Evolutionary conservation across 2,797 vertebrate genomes (phyloP), one percentile per base, ranked within the genome.

Genomic region (Sebastes trivittatus): DNA sequence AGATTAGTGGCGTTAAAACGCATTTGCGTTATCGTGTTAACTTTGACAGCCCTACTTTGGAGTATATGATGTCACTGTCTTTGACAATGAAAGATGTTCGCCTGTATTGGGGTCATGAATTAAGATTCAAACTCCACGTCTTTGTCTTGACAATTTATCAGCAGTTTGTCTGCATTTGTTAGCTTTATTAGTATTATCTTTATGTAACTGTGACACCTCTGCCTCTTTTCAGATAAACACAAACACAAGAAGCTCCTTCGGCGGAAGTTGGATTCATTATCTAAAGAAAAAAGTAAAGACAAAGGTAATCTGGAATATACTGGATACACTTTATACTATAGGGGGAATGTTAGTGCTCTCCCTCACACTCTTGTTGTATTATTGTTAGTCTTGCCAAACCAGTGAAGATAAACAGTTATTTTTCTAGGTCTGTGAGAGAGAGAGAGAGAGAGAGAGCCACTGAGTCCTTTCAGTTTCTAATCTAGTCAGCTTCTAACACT

Each of bases 261-360:
- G 94, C 97, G 96, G 95, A 99, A 99, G 96, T 92, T 99, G 95
- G 98, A 99, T 92, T 98, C 98, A 4, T 93, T 99, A 84, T 97
- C 98, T 52, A 99, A 99, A 91, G 98, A 99, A 94, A 99, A 97
- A 94, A 97, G 96, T 86, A 97, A 96, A 97, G 98, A 98, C 95
- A 98, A 96, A 96, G 96, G 96, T 96, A 90, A 77, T 23, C 46
- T 38, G 66, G 34, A 23, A 34, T 58, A 6, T 18, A 49, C 46
- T 63, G 11, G 10, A 30, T 49, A 23, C 38, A 71, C 11, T 78
- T 11, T 8, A 9, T 18, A 6, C 62, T 66, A 36, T 27, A 6
- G 16, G 14, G 25, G 29, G 38, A 29, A 52, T 64, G 60, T 61
- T 6, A 7, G 22, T 60, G 52, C 46, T 68, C 22, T 20, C 29